Evolutionary conservation across 2,113 vertebrate species (phyloP).

Genomic region (Chascanopsetta lugubris): DNA sequence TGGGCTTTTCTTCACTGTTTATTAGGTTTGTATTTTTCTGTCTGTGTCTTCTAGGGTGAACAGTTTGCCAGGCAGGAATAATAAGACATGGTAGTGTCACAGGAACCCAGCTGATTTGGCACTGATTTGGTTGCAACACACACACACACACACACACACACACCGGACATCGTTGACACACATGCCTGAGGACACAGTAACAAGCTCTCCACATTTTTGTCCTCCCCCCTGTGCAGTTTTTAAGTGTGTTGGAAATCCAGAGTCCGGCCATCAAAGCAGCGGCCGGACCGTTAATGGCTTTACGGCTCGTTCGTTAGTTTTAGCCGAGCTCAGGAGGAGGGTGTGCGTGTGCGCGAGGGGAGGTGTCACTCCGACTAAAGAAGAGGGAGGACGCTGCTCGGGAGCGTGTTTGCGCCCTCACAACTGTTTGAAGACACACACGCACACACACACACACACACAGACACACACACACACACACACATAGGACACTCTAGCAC

Average conservation of each 20-base stretch:
- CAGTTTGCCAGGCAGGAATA: slow-evolving; percentile 47
- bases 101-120: slow-evolving; percentile 51
- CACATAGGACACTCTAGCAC: background rate
- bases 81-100: slow-evolving; percentile 49
- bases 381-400: background rate
- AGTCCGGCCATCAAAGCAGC: slow-evolving; percentile 65
- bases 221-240: slow-evolving; percentile 38
- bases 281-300: slow-evolving; percentile 60
- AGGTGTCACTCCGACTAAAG: slow-evolving; percentile 18
- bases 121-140: slow-evolving; percentile 6
- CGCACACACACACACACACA: slow-evolving; percentile 9
- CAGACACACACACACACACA: background rate
- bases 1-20: slow-evolving; percentile 62
- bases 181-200: slow-evolving; percentile 37
- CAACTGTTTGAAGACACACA: slow-evolving; percentile 1
- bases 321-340: slow-evolving; percentile 52
- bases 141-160: slow-evolving; percentile 40
- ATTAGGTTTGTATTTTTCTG: slow-evolving; percentile 61
- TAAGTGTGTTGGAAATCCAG: slow-evolving; percentile 59
- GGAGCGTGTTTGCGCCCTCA: slow-evolving; percentile 13
- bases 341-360: slow-evolving; percentile 9
- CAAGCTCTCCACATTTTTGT: slow-evolving; percentile 29
- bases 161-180: slow-evolving; percentile 37
- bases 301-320: slow-evolving; percentile 73
- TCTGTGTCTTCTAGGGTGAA: slow-evolving; percentile 53